Percentiles rank a stretch among this genome's conserved stretches.
Conservation (phyloP, 2,888 invertebrate genomes). For the Eurytoma adleriae region DNA sequence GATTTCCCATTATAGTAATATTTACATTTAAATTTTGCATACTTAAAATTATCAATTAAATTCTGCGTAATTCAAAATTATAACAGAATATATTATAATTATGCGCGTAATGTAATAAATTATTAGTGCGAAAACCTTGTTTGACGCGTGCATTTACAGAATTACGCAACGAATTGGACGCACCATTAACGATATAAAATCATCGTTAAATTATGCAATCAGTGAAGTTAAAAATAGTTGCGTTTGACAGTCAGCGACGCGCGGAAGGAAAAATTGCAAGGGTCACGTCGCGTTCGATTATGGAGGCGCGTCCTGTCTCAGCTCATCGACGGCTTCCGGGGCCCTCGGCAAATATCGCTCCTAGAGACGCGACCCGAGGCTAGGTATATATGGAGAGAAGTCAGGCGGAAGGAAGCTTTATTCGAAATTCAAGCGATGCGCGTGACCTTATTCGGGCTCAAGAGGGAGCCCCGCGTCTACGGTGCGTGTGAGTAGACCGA, state of each 20-base stretch:
- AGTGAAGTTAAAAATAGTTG: neutral
- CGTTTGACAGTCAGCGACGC: neutral
- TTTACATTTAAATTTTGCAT: too few species aligned
- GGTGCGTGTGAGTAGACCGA: constrained; percentile 28
- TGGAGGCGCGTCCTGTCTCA: constrained; percentile 35
- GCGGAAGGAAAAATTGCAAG: constrained; percentile 13
- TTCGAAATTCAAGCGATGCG: constrained; percentile 55
- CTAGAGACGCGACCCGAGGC: neutral
- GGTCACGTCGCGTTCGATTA: constrained; percentile 34
- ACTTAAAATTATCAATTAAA: too few species aligned
- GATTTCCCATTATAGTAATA: too few species aligned
- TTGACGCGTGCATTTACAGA: too few species aligned
- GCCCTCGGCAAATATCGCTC: constrained; percentile 59
- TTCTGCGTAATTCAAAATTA: too few species aligned
- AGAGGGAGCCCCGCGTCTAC: constrained; percentile 22
- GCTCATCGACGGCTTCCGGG: constrained; percentile 59
- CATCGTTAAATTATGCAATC: too few species aligned
- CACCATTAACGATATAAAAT: too few species aligned
- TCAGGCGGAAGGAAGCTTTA: constrained; percentile 50
- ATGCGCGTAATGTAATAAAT: too few species aligned
- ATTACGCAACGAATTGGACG: too few species aligned
- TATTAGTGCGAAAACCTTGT: too few species aligned
- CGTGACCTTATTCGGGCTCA: constrained; percentile 54
- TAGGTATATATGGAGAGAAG: constrained; percentile 34
- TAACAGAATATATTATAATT: too few species aligned